Evolutionary conservation across 2,797 vertebrate genomes (phyloP), one percentile per base, ranked within the genome.

Genomic region (Cryptoprocta ferox): DNA sequence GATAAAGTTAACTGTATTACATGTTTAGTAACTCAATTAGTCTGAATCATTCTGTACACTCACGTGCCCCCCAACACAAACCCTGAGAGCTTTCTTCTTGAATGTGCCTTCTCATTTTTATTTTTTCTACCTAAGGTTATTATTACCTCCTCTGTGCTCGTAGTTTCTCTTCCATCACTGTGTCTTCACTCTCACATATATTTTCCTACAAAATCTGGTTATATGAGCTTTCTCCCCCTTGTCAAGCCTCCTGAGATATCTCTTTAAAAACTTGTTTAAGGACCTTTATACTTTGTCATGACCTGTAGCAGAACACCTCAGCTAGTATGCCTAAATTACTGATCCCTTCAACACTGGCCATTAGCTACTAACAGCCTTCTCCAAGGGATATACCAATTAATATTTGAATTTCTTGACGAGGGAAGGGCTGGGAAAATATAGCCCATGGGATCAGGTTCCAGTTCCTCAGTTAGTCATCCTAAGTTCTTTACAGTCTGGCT

Each of bases 201-300:
- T 91, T 78, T 83, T 78, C 35, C 48, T 24, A 4, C 26, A 59
- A 50, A 6, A 68, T 42, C 32, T 79, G n/a, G 16, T 68, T 37
- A 50, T n/a, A 1, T 71, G 63, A 75, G 12, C 56, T 83, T 53
- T 78, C 13, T 68, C 12, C 32, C 5, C 19, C 1, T n/a, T 15
- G 70, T 9, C 24, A 65, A 8, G 5, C 16, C 24, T 15, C 24
- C 15, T 71, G n/a, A 76, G 35, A 50, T 42, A 26, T 80, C 26
- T 79, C n/a, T 83, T 66, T 76, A 50, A 87, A 78, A 65, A 94
- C 61, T 56, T 30, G 8, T 45, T 45, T 89, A 70, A 63, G 28
- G 73, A 19, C 8, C 19, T 76, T 45, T 53, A 5, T 75, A 19
- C 2, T n/a, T 73, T 89, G 66, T 48, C 15, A 14, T 45, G 26